phyloP scores from a whole-genome alignment of 2,113 vertebrate species.

The Dermatemys mawii region DNA sequence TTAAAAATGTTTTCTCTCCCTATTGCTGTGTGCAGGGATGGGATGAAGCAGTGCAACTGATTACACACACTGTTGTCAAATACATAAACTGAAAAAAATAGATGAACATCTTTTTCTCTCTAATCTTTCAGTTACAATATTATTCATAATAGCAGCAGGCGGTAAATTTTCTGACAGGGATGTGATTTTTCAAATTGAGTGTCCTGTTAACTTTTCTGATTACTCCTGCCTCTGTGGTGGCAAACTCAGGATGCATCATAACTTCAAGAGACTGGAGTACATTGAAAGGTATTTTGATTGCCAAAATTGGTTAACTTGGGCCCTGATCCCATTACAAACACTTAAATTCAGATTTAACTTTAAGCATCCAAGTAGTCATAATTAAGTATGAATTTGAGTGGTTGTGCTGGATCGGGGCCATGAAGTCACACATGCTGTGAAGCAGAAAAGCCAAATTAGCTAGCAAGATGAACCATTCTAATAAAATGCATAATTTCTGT shows the following conservation, averaged over 20 bases:
- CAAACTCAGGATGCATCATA: fast-evolving
- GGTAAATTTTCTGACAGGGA: not conserved
- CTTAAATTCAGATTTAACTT: not conserved
- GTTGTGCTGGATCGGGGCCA: not conserved
- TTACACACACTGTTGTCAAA: not conserved
- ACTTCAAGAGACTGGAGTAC: not conserved
- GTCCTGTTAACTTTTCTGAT: not conserved
- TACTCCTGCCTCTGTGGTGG: not conserved
- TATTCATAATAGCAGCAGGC: not conserved
- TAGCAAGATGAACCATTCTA: not conserved
- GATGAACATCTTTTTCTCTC: not conserved
- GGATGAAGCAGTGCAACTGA: not conserved
- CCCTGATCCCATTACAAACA: fast-evolving
- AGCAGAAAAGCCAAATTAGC: not conserved
- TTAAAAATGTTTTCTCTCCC: not conserved
- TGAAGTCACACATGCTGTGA: not conserved
- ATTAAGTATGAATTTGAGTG: not conserved
- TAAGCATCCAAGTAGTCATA: not conserved
- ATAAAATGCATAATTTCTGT: not conserved
- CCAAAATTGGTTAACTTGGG: not conserved
- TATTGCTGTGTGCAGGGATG: not conserved
- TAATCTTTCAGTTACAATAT: not conserved
- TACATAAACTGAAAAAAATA: not conserved
- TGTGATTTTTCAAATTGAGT: not conserved
- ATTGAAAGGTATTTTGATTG: not conserved